Evolutionary conservation across 2,888 invertebrate species (phyloP).

Genomic region (Clistopyga incitator): DNA sequence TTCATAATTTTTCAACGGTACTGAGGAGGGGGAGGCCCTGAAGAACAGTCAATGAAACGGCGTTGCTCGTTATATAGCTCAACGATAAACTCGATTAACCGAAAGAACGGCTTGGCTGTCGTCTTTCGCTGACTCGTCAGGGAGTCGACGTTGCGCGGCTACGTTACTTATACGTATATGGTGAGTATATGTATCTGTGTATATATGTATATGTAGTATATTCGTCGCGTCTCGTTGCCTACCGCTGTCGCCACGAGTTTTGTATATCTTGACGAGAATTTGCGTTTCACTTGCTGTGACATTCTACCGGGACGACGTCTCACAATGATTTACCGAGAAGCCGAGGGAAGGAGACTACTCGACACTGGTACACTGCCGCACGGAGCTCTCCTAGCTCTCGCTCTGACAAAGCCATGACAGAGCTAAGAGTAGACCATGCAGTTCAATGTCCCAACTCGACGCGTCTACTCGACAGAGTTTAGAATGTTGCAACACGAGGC

Average conservation of each 20-base stretch:
- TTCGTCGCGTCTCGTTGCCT: slow-evolving; percentile 6
- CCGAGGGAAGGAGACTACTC: neutral
- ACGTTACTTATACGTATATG: neutral
- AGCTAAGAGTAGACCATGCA: slow-evolving; percentile 49
- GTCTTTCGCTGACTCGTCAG: slow-evolving; percentile 50
- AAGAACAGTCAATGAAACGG: slow-evolving; percentile 61
- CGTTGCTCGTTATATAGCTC: slow-evolving; percentile 17
- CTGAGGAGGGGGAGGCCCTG: neutral
- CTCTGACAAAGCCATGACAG: slow-evolving; percentile 41
- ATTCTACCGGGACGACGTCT: slow-evolving; percentile 40
- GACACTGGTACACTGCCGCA: neutral
- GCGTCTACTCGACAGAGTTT: neutral
- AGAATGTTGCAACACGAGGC: slow-evolving; percentile 3
- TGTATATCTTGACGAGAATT: slow-evolving; percentile 27
- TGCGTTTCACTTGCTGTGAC: slow-evolving; percentile 40
- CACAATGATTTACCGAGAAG: slow-evolving; percentile 47
- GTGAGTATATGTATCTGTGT: neutral
- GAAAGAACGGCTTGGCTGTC: slow-evolving; percentile 41
- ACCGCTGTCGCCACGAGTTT: slow-evolving; percentile 13
- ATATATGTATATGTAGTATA: neutral
- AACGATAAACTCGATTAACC: slow-evolving; percentile 55
- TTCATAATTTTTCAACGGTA: slow-evolving; percentile 79
- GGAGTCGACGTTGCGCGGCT: neutral
- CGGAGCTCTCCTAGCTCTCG: neutral
- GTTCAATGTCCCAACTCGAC: slow-evolving; percentile 47